Evolutionary conservation across 92 coral and sea anemone genomes (phyloP).

Genomic region (Umimayanthus chanpuru): DNA sequence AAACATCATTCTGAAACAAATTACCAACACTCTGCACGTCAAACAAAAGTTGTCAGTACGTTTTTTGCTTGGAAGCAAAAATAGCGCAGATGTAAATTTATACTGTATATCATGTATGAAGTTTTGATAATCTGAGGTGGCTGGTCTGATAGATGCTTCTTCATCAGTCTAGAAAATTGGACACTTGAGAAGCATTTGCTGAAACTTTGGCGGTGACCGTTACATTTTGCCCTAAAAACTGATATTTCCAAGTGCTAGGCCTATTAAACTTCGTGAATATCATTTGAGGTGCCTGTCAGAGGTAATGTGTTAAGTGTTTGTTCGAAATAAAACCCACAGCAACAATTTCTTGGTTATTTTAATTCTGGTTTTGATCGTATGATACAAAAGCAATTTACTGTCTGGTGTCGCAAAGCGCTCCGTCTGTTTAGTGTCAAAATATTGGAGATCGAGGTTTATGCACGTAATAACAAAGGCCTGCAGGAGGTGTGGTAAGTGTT

Average conservation of each 20-base stretch:
- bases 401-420: not conserved
- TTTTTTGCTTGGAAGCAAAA: not conserved
- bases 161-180: too few relatives aligned
- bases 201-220: not conserved
- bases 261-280: not conserved
- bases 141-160: too few relatives aligned
- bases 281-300: not conserved
- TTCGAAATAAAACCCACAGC: not conserved
- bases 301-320: not conserved
- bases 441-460: conserved; percentile 1
- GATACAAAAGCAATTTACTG: conserved; percentile 8
- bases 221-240: not conserved
- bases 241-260: not conserved
- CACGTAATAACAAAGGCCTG: conserved; percentile 20
- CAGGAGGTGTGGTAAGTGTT: conserved; percentile 23
- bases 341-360: not conserved
- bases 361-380: not conserved
- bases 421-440: conserved; percentile 34
- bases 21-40: not conserved
- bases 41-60: not conserved
- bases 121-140: not conserved
- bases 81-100: not conserved
- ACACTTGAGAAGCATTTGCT: not conserved
- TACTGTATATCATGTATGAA: not conserved
- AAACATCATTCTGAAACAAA: conserved; percentile 13